phyloP scores from a whole-genome alignment of 2,113 vertebrate genomes.

The Lagopus leucura region DNA sequence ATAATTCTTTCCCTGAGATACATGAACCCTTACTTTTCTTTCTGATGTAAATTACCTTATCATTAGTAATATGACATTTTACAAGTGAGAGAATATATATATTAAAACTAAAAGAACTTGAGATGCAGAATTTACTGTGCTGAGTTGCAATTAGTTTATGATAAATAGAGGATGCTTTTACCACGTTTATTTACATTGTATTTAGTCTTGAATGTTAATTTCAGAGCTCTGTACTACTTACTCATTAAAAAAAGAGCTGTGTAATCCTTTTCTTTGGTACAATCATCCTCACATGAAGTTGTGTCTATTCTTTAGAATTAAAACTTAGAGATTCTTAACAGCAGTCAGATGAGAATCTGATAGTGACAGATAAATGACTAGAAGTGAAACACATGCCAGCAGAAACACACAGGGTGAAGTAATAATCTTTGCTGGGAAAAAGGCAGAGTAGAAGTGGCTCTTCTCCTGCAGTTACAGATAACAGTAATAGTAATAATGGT shows the following conservation, averaged over 20 bases:
- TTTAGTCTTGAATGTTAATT: neutral
- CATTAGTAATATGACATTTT: neutral
- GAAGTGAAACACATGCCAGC: neutral
- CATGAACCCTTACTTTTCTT: neutral
- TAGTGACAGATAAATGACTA: neutral
- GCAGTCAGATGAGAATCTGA: neutral
- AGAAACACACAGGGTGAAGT: neutral
- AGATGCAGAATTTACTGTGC: neutral
- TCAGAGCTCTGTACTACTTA: neutral
- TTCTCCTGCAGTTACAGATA: neutral
- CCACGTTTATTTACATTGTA: neutral
- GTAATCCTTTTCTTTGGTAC: neutral
- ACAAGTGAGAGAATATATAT: neutral
- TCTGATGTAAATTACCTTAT: neutral
- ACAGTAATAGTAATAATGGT: too few relatives aligned
- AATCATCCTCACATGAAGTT: neutral
- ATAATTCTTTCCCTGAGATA: neutral
- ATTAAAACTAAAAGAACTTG: neutral
- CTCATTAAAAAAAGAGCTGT: neutral
- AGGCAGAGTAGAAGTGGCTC: accelerated
- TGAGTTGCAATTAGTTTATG: neutral
- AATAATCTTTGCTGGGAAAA: neutral
- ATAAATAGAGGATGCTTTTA: neutral
- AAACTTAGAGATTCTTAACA: neutral
- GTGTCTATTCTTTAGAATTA: neutral